Conservation (phyloP, 1,140 invertebrate species). For the Diorhabda elongata region DNA sequence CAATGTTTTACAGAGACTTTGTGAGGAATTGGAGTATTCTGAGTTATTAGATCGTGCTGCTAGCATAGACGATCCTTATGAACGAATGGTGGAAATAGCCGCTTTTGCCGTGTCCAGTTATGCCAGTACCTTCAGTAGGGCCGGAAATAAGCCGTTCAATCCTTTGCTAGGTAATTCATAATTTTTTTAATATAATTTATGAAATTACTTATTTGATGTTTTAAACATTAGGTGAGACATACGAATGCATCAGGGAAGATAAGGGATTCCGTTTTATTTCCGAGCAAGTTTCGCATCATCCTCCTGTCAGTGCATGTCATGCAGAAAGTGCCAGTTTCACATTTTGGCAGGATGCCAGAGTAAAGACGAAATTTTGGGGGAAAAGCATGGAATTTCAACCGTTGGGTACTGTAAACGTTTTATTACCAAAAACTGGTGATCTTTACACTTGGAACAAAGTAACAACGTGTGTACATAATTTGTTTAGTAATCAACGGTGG, state of each 20-base stretch:
- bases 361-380: slow-evolving; percentile 88
- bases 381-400: slow-evolving; percentile 88
- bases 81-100: slow-evolving; percentile 71
- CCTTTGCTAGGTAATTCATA: slow-evolving; percentile 64
- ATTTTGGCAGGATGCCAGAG: slow-evolving; percentile 77
- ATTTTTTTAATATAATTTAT: slow-evolving; percentile 42
- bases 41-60: slow-evolving; percentile 73
- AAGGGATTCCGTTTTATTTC: slow-evolving; percentile 58
- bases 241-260: slow-evolving; percentile 74
- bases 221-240: slow-evolving; percentile 66
- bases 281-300: slow-evolving; percentile 72
- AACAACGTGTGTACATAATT: slow-evolving; percentile 82
- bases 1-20: slow-evolving; percentile 75
- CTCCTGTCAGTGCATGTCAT: slow-evolving; percentile 78
- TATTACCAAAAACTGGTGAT: slow-evolving; percentile 55
- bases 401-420: slow-evolving; percentile 58
- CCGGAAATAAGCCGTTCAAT: slow-evolving; percentile 86
- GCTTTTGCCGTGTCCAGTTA: slow-evolving; percentile 84
- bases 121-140: slow-evolving; percentile 70
- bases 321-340: slow-evolving; percentile 72
- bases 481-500: slow-evolving; percentile 78
- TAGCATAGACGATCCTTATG: slow-evolving; percentile 57
- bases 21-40: slow-evolving; percentile 82
- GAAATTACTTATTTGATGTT: not conserved
- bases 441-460: slow-evolving; percentile 84